A percentile compares a stretch with the other conserved stretches of the same genome.
These are phyloP conservation scores for Drosophila miranda DNA, from an alignment of 1,140 invertebrate genomes.

Conservation along the genomic window DNA sequence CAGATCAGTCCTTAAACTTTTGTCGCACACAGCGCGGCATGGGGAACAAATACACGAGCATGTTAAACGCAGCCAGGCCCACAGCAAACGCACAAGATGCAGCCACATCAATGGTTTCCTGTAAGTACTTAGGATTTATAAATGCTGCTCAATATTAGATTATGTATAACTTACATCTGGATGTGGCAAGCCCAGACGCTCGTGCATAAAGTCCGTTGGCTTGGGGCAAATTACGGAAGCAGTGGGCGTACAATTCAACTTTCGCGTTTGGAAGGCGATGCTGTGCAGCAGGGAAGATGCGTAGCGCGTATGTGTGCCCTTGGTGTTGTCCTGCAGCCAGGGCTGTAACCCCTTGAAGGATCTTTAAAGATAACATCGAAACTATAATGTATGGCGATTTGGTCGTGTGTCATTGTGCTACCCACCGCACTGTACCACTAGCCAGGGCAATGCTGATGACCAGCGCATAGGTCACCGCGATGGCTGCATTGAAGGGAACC, in stretches of 20 bases:
- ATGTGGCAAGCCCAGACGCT: slow-evolving; percentile 80
- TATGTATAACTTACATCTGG: slow-evolving; percentile 78
- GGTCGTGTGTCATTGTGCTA: slow-evolving; percentile 22
- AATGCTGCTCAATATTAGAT: slow-evolving; percentile 28
- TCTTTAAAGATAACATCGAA: slow-evolving; percentile 69
- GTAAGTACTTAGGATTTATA: not conserved
- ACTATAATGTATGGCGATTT: slow-evolving; percentile 28
- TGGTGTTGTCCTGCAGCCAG: slow-evolving; percentile 91
- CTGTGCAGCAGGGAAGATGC: slow-evolving; percentile 88
- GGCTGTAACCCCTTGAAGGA: slow-evolving; percentile 89
- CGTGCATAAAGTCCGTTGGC: slow-evolving; percentile 76
- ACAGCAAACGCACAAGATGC: slow-evolving; percentile 92
- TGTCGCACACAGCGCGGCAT: slow-evolving; percentile 92
- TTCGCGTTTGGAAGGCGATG: slow-evolving; percentile 85
- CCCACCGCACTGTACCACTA: slow-evolving; percentile 90
- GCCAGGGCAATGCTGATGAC: slow-evolving; percentile 89
- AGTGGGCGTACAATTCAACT: slow-evolving; percentile 73
- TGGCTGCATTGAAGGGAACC: slow-evolving; percentile 88
- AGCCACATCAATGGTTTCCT: slow-evolving; percentile 85
- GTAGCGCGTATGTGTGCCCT: slow-evolving; percentile 90
- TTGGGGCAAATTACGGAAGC: slow-evolving; percentile 79
- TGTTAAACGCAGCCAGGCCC: slow-evolving; percentile 91
- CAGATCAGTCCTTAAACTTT: slow-evolving; percentile 92
- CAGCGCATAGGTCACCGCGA: slow-evolving; percentile 89
- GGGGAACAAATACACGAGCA: slow-evolving; percentile 92